These are phyloP conservation scores for Argyresthia albistria DNA, from an alignment of 2,888 invertebrate genomes.

Conservation along the genomic window DNA sequence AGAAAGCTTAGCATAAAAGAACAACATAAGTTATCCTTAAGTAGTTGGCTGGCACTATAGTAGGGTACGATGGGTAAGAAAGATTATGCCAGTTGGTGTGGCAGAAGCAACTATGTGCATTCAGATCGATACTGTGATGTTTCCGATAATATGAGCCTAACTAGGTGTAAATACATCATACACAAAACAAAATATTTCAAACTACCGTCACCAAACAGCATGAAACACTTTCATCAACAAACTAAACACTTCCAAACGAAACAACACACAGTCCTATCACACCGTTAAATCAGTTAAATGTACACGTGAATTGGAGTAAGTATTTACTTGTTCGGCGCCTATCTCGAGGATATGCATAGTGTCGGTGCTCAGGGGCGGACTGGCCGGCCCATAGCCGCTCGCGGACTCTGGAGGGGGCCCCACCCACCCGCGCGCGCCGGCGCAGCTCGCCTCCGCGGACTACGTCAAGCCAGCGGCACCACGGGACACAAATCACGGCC, in stretches of 20 bases:
- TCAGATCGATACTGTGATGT: too few relatives aligned
- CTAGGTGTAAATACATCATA: not conserved
- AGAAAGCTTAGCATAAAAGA: too few relatives aligned
- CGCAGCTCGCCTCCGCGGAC: conserved; percentile 16
- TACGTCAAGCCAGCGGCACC: conserved; percentile 10
- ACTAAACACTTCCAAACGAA: not conserved
- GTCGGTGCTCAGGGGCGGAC: conserved; percentile 25
- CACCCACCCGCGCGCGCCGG: conserved; percentile 30
- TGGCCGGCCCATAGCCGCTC: conserved; percentile 10
- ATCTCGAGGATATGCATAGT: conserved; percentile 66
- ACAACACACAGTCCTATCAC: not conserved
- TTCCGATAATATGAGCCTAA: too few relatives aligned
- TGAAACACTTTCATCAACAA: not conserved
- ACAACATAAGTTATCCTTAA: too few relatives aligned
- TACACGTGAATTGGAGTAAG: conserved; percentile 2
- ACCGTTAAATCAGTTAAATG: not conserved
- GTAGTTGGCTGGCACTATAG: too few relatives aligned
- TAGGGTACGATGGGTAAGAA: not conserved
- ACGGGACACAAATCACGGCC: too few relatives aligned
- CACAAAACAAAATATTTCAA: not conserved
- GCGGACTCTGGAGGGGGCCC: conserved; percentile 13
- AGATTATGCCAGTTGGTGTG: not conserved
- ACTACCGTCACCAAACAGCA: not conserved
- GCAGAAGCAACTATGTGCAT: too few relatives aligned
- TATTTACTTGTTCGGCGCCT: conserved; percentile 63